These are phyloP conservation scores for Artibeus lituratus DNA, from an alignment of 2,797 vertebrate species.

Conservation along the genomic window DNA sequence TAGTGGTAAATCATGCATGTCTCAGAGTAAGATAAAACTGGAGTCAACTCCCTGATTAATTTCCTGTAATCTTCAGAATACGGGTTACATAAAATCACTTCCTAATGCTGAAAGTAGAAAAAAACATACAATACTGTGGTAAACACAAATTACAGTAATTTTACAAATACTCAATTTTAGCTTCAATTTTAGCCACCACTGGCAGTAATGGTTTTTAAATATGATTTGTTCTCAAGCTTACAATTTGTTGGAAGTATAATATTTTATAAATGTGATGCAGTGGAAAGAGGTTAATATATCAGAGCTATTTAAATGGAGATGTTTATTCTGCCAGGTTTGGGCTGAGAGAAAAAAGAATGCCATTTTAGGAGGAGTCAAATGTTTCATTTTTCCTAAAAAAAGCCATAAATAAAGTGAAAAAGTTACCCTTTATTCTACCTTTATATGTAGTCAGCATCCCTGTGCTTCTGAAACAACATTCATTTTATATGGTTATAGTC, in stretches of 20 bases:
- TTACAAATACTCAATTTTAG: background rate
- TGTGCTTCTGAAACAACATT: background rate
- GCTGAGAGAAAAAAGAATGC: background rate
- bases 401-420: background rate
- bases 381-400: background rate
- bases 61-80: background rate
- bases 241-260: background rate
- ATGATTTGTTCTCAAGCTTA: background rate
- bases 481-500: background rate
- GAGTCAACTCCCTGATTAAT: background rate
- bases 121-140: background rate
- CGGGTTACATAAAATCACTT: background rate
- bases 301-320: background rate
- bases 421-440: background rate
- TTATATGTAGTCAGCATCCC: background rate
- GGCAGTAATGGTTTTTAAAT: background rate
- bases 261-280: background rate
- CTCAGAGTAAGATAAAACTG: background rate
- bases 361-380: background rate
- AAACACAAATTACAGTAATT: background rate
- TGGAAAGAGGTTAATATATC: background rate
- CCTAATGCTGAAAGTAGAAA: background rate
- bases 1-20: background rate
- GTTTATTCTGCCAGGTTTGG: background rate
- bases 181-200: background rate